Conservation (phyloP, 2,888 invertebrate species). For the Drosophila vallismaia region DNA sequence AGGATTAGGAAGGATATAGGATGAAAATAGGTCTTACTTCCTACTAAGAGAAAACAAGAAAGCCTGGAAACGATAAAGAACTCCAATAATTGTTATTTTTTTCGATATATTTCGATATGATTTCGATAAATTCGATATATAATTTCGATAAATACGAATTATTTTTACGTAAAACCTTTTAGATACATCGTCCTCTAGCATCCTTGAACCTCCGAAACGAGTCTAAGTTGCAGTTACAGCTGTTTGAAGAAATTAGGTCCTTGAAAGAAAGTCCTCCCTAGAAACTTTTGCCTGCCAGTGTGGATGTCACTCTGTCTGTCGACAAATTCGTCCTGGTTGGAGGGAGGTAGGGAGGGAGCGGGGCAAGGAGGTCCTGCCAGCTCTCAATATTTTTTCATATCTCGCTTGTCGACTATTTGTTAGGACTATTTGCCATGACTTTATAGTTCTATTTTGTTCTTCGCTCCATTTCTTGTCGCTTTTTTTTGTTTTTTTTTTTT, state of each 20-base stretch:
- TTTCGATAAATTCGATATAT: too few relatives aligned
- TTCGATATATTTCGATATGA: too few relatives aligned
- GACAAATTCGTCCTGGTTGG: background rate
- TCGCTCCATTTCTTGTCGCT: slow-evolving; percentile 16
- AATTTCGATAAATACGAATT: too few relatives aligned
- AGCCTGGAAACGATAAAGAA: too few relatives aligned
- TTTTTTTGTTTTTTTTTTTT: slow-evolving; percentile 33
- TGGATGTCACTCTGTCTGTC: slow-evolving; percentile 16
- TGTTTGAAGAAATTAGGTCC: background rate
- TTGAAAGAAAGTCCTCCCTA: background rate
- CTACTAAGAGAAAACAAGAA: too few relatives aligned
- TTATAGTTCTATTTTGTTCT: slow-evolving; percentile 45
- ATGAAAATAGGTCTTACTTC: too few relatives aligned
- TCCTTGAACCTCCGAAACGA: background rate
- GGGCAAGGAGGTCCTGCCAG: slow-evolving; percentile 1
- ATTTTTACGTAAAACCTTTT: too few relatives aligned
- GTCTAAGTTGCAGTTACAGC: background rate
- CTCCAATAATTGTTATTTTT: too few relatives aligned
- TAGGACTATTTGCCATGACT: slow-evolving; percentile 61
- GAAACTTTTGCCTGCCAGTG: slow-evolving; percentile 6
- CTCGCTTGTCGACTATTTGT: slow-evolving; percentile 42
- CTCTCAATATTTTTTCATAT: slow-evolving; percentile 20
- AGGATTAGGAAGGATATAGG: too few relatives aligned
- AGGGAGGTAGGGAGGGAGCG: background rate
- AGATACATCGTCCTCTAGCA: too few relatives aligned